Evolutionary conservation across 2,888 invertebrate species (phyloP), one percentile per base, ranked within the genome.

Genomic region (Autographa gamma): DNA sequence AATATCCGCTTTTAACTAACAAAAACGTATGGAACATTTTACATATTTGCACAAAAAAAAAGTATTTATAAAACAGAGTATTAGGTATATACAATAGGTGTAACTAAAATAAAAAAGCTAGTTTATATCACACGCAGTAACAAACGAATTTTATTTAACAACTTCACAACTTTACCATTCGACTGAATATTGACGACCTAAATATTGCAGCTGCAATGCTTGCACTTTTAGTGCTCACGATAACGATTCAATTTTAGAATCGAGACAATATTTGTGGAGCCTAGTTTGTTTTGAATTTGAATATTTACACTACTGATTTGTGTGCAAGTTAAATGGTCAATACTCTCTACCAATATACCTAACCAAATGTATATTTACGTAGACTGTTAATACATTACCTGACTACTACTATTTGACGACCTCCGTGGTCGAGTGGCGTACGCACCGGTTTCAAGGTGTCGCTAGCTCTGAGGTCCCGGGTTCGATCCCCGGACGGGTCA

Each of bases 141-240:
- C 60, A 34, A 56, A 19, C 69, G 64, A 73, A 69, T 60, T 73
- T 54, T 61, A 66, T 66, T 67, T 66, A 63, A 62, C 74, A 11
- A 52, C 69, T 77, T 64, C 64, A 67, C 66, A 74, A 77, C 67
- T 74, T 69, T 64, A 67, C 69, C 69, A 74, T 74, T 74, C 65
- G 64, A 77, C 74, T 73, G 74, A 74, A 70, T 77, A 67, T 77
- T 77, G 77, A 74, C 69, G 66, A 60, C 67, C 74, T 77, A 77
- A 77, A 77, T 70, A 66, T 61, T 77, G 52, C 69, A 63, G 31
- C 31, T 64, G 65, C 64, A 56, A 65, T 43, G 63, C 13, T 25
- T 65, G 8, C 48, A n/a, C 73, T 59, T 63, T 64, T 64, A 74
- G 43, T 54, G 66, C 38, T 25, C 48, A 60, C 19, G 54, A 25